These are phyloP conservation scores for Dicranocentrus wangi DNA, from an alignment of 2,888 invertebrate species.

Conservation along the genomic window DNA sequence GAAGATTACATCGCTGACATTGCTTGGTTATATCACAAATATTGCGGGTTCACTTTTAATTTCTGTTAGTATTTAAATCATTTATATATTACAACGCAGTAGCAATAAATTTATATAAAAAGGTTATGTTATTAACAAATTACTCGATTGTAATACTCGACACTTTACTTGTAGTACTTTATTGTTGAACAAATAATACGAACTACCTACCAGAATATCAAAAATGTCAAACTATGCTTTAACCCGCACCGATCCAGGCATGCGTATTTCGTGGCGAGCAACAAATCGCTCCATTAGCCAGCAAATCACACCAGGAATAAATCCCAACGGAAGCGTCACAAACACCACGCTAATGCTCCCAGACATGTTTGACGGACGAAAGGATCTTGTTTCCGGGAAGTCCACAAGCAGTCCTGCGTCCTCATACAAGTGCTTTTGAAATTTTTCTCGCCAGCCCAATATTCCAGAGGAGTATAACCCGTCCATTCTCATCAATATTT, in stretches of 20 bases:
- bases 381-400: neutral
- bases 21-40: neutral
- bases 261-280: too few species aligned
- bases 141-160: too few species aligned
- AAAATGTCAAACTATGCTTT: too few species aligned
- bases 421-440: neutral
- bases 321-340: neutral
- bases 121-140: too few species aligned
- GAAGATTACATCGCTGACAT: conserved; percentile 28
- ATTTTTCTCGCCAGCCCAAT: neutral
- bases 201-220: too few species aligned
- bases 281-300: neutral
- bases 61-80: conserved; percentile 12
- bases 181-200: too few species aligned
- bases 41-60: neutral
- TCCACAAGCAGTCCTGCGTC: neutral
- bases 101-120: too few species aligned
- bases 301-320: neutral
- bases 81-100: too few species aligned
- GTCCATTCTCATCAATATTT: neutral
- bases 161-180: too few species aligned
- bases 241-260: too few species aligned
- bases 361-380: neutral
- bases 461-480: conserved; percentile 1
- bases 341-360: neutral